Percentiles rank a stretch among this genome's conserved stretches.
phyloP scores from a whole-genome alignment of 2,113 vertebrate species.

The Pygoscelis antarcticus region DNA sequence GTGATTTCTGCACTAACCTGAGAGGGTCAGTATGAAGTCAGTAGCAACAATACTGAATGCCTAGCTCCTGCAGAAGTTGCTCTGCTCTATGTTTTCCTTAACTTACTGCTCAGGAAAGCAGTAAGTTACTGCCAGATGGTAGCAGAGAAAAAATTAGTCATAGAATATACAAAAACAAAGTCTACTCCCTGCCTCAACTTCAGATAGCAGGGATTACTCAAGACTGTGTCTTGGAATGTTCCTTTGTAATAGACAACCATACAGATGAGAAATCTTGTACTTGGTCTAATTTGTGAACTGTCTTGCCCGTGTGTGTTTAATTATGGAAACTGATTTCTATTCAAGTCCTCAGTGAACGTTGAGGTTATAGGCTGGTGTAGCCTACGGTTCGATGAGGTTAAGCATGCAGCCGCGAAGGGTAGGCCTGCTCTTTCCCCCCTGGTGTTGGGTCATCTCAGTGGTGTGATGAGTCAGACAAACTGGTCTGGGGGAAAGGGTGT shows the following conservation, averaged over 20 bases:
- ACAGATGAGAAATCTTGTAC: not conserved
- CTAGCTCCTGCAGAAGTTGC: not conserved
- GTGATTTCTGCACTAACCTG: not conserved
- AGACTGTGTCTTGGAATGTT: not conserved
- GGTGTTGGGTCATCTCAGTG: accelerated
- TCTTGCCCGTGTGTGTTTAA: not conserved
- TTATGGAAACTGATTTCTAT: not conserved
- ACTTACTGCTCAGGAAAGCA: not conserved
- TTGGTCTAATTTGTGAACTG: not conserved
- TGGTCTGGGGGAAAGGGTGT: not conserved
- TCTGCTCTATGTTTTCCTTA: not conserved
- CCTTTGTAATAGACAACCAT: not conserved
- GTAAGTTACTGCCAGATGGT: not conserved
- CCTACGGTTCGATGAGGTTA: not conserved
- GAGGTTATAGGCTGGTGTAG: accelerated
- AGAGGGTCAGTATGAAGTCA: too few species aligned
- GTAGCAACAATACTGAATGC: not conserved
- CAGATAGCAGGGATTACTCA: not conserved
- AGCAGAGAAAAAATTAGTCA: not conserved
- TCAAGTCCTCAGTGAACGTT: accelerated
- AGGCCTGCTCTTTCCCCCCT: not conserved
- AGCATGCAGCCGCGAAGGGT: too few species aligned
- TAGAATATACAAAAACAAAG: not conserved
- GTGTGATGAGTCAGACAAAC: not conserved
- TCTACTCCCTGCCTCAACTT: not conserved